These are phyloP conservation scores for Drosophila flavopinicola DNA, from an alignment of 2,888 invertebrate species.

Conservation along the genomic window DNA sequence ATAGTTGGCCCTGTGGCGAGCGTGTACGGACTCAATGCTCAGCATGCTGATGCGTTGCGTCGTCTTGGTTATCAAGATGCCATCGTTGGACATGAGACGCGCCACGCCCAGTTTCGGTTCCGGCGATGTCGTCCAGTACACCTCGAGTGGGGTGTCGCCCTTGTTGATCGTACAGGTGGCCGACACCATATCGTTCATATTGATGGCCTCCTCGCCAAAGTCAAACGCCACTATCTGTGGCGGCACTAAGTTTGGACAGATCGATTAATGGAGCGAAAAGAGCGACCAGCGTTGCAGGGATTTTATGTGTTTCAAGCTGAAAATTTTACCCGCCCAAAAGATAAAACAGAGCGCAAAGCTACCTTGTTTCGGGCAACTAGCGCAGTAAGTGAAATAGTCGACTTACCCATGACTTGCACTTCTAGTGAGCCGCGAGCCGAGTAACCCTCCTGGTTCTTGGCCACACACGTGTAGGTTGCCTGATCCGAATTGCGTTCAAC, in stretches of 20 bases:
- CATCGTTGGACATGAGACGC: conserved; percentile 86
- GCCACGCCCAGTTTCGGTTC: conserved; percentile 85
- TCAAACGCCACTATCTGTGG: conserved; percentile 92
- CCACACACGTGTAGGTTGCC: conserved; percentile 97
- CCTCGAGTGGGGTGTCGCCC: conserved; percentile 91
- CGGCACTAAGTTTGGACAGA: conserved; percentile 86
- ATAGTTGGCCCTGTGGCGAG: conserved; percentile 90
- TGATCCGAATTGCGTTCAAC: conserved; percentile 96
- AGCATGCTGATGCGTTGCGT: conserved; percentile 88
- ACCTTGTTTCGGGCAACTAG: conserved; percentile 2
- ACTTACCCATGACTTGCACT: conserved; percentile 98
- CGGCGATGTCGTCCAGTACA: conserved; percentile 87
- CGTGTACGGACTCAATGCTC: conserved; percentile 89
- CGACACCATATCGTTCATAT: conserved; percentile 90
- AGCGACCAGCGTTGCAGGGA: conserved; percentile 67
- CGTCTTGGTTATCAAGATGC: conserved; percentile 87
- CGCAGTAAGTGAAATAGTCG: conserved; percentile 20
- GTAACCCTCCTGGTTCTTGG: conserved; percentile 95
- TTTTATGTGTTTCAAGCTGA: conserved; percentile 25
- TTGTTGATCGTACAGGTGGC: conserved; percentile 90
- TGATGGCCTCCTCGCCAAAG: conserved; percentile 91
- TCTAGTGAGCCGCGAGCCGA: conserved; percentile 94
- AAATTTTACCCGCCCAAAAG: conserved; percentile 55
- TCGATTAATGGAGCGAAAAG: conserved; percentile 15
- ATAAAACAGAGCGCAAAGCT: conserved; percentile 31